Conservation (phyloP, 53 echinoderm and acorn worm species). For the Hippasteria phrygiana region DNA sequence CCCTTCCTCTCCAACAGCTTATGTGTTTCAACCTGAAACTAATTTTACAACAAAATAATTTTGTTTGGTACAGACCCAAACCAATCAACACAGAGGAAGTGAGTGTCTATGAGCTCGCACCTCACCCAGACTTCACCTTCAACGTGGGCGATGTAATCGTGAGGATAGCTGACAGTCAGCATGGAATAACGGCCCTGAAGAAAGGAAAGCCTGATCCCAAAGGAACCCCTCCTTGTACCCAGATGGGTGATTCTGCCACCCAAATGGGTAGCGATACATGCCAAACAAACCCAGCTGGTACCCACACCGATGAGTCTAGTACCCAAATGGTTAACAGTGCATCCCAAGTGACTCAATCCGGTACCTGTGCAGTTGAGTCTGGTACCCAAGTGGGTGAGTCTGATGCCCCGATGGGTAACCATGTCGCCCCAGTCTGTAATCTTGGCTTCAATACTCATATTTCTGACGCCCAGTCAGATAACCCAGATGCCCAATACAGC, state of each 20-base stretch:
- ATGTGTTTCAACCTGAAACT: too few species aligned
- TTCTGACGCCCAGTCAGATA: background rate
- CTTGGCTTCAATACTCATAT: background rate
- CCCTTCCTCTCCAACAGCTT: too few species aligned
- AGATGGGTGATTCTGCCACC: slow-evolving; percentile 3
- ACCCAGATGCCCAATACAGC: background rate
- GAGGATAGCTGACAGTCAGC: slow-evolving; percentile 70
- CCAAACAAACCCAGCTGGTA: background rate
- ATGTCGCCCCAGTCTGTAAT: background rate
- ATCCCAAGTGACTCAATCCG: background rate
- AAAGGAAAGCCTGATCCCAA: slow-evolving; percentile 15
- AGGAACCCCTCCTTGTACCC: background rate
- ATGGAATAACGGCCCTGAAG: slow-evolving; percentile 44
- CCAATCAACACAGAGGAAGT: slow-evolving; percentile 72
- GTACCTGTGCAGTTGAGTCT: slow-evolving; percentile 16
- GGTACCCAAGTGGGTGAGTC: slow-evolving; percentile 8
- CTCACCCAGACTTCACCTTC: slow-evolving; percentile 96
- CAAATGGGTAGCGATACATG: slow-evolving; percentile 11
- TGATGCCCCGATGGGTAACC: slow-evolving; percentile 9
- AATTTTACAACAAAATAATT: background rate
- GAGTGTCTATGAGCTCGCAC: slow-evolving; percentile 91
- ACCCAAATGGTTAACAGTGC: background rate
- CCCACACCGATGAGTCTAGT: background rate
- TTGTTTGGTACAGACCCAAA: slow-evolving; percentile 66
- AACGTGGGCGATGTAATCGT: slow-evolving; percentile 92